phyloP scores from a whole-genome alignment of 2,888 invertebrate species.

The Ischnura elegans region DNA sequence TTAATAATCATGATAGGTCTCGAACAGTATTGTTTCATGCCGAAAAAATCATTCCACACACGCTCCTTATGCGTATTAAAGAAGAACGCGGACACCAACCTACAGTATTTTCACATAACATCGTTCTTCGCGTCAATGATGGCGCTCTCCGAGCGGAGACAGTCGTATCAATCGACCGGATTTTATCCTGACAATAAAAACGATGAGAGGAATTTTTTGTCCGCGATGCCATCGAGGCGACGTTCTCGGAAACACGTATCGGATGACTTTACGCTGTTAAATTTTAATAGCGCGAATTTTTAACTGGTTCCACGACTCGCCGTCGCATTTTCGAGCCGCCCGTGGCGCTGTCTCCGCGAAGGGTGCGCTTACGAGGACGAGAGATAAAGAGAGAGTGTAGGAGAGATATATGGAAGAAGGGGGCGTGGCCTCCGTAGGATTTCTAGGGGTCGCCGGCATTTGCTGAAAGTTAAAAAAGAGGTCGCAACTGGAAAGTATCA shows the following conservation, averaged over 20 bases:
- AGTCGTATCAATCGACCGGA: neutral
- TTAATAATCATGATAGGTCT: no score
- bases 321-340: neutral
- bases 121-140: neutral
- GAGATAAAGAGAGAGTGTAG: neutral
- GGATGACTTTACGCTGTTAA: constrained; percentile 31
- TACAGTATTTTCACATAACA: no score
- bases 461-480: constrained; percentile 2
- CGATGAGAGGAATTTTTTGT: neutral
- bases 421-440: constrained; percentile 14
- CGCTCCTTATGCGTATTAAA: no score
- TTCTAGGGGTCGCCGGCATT: constrained; percentile 26
- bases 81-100: no score
- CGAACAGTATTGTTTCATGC: no score
- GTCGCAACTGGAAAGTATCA: constrained; percentile 16
- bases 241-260: neutral
- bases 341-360: neutral
- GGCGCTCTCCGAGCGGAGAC: neutral
- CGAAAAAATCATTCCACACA: no score
- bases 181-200: neutral
- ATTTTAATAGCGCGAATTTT: constrained; percentile 35
- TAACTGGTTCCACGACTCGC: neutral
- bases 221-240: neutral
- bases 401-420: neutral
- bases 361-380: neutral